Base-by-base conservation (phyloP, 2,113 vertebrate species). In the Lampris megalopsis region DNA sequence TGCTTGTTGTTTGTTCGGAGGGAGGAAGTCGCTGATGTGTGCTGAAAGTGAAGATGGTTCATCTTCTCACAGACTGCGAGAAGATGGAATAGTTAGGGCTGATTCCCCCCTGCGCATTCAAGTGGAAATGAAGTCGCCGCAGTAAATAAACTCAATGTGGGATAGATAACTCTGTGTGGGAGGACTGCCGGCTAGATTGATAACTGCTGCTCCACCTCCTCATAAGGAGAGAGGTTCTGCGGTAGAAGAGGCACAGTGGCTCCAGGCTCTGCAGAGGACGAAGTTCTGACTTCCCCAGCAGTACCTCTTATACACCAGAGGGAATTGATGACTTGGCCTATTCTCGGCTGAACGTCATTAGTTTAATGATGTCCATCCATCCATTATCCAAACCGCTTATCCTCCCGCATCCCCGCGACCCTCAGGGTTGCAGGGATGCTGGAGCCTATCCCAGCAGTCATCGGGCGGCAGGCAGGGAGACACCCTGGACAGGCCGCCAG, bases 301-400 rank as follows among this genome's bases (percentile, higher is more conserved):
- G 36, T 42, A 24, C 54, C 50, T 57, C 38, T 38, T 24, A 37
- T 65, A 13, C 9, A 36, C 54, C 36, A 49, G 50, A 54, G 42
- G 0, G 60, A 48, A 9, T 60, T 24, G 62, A 71, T 9, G 8
- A 58, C 8, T 80, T 79, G 63, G n/a, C 71, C 52, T 48, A 45
- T 9, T 4, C 6, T 37, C 63, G 57, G 24, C 24, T 67, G 10
- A 63, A 65, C 62, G 77, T 0, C 70, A 81, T 70, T 63, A 0
- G 37, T 67, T 9, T 66, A 3, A 74, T 45, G 24, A 24, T 24
- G 24, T 24, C 24, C 24, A 24, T 24, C 24, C 24, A 24, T 24
- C 24, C 24, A 24, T 24, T 24, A 24, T 24, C 24, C 24, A 24
- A 24, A 24, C 24, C 24, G 24, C 24, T 24, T 24, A 24, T 24